A percentile compares a stretch with the other conserved stretches of the same genome.
These are phyloP conservation scores for Callipepla californica DNA, from an alignment of 2,113 vertebrate species.

Conservation along the genomic window DNA sequence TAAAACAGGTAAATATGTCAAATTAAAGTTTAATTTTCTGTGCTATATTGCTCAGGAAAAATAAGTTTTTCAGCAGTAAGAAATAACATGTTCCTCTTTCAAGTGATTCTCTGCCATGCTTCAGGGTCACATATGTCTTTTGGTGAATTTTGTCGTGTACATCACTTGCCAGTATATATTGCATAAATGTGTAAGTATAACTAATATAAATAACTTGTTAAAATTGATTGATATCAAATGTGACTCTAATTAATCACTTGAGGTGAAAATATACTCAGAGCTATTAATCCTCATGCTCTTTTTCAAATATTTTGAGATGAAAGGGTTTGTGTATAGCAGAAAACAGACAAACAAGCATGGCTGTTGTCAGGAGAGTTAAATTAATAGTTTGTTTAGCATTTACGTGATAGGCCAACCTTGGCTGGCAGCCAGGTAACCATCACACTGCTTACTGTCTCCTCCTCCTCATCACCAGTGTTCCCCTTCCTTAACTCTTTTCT, in stretches of 20 bases:
- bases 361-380: not conserved
- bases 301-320: not conserved
- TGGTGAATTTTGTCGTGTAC: not conserved
- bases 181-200: not conserved
- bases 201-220: not conserved
- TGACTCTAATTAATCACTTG: not conserved
- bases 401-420: not conserved
- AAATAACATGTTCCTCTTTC: not conserved
- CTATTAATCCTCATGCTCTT: not conserved
- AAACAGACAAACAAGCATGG: not conserved
- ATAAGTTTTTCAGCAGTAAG: not conserved
- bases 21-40: not conserved
- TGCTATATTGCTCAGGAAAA: not conserved
- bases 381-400: not conserved
- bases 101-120: not conserved
- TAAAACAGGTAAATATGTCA: not conserved
- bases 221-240: not conserved
- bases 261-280: not conserved
- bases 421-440: not conserved
- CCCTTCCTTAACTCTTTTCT: no score
- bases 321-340: not conserved
- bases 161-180: not conserved
- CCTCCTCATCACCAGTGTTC: not conserved
- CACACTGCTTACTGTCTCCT: fast-evolving
- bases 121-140: not conserved